These are phyloP conservation scores for Seira ritae DNA, from an alignment of 2,888 invertebrate species.

Conservation along the genomic window DNA sequence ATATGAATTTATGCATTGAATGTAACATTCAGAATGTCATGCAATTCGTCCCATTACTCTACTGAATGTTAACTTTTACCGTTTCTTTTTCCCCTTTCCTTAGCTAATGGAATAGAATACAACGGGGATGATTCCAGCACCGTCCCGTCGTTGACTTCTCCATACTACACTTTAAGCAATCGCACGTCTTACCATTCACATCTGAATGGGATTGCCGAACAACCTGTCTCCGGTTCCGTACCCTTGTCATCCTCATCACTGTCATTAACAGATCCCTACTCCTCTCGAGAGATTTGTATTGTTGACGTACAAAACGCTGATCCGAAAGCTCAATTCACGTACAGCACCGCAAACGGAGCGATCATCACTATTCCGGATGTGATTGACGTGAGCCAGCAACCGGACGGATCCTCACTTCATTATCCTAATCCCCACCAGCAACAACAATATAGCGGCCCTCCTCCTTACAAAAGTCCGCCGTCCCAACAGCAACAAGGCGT, in stretches of 20 bases:
- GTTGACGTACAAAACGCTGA: conserved; percentile 27
- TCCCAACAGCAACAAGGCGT: conserved; percentile 46
- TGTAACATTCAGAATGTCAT: too few species aligned
- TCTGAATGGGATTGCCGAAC: conserved; percentile 39
- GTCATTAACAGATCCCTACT: conserved; percentile 19
- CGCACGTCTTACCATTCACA: not conserved
- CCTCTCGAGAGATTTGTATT: conserved; percentile 37
- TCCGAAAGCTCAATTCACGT: conserved; percentile 30
- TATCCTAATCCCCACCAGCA: conserved; percentile 18
- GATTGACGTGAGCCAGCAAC: conserved; percentile 52
- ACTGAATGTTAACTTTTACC: too few species aligned
- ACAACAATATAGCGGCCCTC: conserved; percentile 50
- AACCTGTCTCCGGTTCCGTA: conserved; percentile 24
- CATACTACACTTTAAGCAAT: conserved; percentile 30
- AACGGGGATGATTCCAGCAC: conserved; percentile 12
- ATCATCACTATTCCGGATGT: conserved; percentile 49
- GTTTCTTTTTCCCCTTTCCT: conserved; percentile 8
- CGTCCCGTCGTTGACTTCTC: conserved; percentile 24
- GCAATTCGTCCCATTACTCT: too few species aligned
- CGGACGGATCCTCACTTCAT: conserved; percentile 52
- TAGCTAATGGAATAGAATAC: conserved; percentile 16
- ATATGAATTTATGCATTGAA: too few species aligned
- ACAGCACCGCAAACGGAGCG: conserved; percentile 13
- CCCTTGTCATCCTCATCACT: too few species aligned
- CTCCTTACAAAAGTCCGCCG: conserved; percentile 67